Conservation (phyloP, 2,113 vertebrate species). For the Gila orcuttii region DNA sequence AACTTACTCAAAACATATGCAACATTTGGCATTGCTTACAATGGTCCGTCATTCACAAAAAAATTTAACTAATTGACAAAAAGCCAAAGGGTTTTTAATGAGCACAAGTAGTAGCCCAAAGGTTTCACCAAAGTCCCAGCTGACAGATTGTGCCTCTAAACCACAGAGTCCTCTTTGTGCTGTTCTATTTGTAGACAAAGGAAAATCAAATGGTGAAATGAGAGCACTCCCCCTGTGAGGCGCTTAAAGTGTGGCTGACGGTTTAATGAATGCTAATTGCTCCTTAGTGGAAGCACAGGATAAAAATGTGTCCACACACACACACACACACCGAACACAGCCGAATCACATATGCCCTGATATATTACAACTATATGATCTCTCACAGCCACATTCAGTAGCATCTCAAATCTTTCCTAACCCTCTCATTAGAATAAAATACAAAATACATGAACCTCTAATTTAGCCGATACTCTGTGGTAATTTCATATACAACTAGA, state of each 20-base stretch:
- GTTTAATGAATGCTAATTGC: conserved; percentile 52
- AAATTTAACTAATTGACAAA: neutral
- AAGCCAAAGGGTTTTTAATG: conserved; percentile 48
- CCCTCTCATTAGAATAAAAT: conserved; percentile 4
- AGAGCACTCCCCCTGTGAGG: conserved; percentile 39
- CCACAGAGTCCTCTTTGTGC: conserved; percentile 7
- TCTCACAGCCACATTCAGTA: neutral
- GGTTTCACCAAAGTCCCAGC: conserved; percentile 20
- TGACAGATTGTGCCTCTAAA: conserved; percentile 35
- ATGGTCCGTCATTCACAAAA: neutral
- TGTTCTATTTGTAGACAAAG: conserved; percentile 49
- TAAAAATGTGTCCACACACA: conserved; percentile 26
- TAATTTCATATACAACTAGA: conserved; percentile 7
- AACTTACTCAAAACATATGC: neutral
- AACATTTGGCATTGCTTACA: neutral
- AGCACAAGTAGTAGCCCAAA: conserved; percentile 42
- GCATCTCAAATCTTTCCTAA: neutral
- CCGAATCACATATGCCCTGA: neutral
- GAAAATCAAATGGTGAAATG: conserved; percentile 40
- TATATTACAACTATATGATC: conserved; percentile 11
- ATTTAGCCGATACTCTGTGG: neutral
- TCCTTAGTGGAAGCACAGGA: conserved; percentile 40
- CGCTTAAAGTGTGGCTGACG: conserved; percentile 44
- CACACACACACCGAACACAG: neutral
- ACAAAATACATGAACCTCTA: neutral